Evolutionary conservation across 1,140 invertebrate species (phyloP), one percentile per base, ranked within the genome.

Genomic region (Danaus melanippus): DNA sequence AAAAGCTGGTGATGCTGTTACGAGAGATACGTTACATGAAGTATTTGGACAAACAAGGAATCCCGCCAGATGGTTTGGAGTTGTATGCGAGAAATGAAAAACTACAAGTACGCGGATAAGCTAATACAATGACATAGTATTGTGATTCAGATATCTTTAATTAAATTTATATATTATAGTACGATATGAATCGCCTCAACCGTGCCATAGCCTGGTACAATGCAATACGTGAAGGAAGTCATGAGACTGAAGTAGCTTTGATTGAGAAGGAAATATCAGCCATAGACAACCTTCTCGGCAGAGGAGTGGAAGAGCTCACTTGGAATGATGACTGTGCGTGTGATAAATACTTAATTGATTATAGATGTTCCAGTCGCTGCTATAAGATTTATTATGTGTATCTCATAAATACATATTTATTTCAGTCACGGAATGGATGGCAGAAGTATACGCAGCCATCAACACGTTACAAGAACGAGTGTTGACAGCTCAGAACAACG

Each of bases 241-340:
- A 91, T 42, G 87, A 88, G 51, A 91, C 92, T 2, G 93, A 94
- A 76, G 91, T 90, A 50, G 89, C 90, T 11, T 86, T 94, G 12
- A 90, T 95, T 54, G 87, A 91, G 74, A 79, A 88, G 48, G 91
- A 94, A 74, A 87, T 95, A 39, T 78, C 83, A 10, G 78, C 78
- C 9, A 87, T 95, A 53, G 92, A 95, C 76, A 62, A 78, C 21
- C 72, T 92, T 12, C 79, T 95, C 7, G 83, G 91, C 39, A 76
- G 89, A 62, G 91, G 91, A 8, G 90, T 92, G 21, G 83, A 89
- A 42, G 83, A 88, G 32, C 77, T 92, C 10, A 92, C 90, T 44
- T 95, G 93, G 93, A 90, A 91, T 56, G 89, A 89, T 64, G 89
- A 92, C 60, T 90, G 92, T 93, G 80, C 82, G 76, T 72, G 46